These are phyloP conservation scores for Napeogenes inachia DNA, from an alignment of 2,888 invertebrate genomes.

Conservation along the genomic window DNA sequence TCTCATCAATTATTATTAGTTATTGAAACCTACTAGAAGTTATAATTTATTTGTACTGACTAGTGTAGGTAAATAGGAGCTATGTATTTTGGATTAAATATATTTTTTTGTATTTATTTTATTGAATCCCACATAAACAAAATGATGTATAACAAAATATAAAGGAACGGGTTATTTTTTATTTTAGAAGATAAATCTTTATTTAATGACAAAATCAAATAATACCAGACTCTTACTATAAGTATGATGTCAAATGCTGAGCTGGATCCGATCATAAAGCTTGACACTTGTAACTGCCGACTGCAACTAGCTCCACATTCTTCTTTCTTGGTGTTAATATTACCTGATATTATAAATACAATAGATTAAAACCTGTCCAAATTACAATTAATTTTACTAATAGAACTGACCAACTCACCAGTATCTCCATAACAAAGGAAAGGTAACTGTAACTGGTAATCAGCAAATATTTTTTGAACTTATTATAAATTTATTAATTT, in stretches of 20 bases:
- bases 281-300: slow-evolving; percentile 12
- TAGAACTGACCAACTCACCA: slow-evolving; percentile 64
- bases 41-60: slow-evolving; percentile 34
- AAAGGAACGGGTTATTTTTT: slow-evolving; percentile 37
- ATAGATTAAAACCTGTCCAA: slow-evolving; percentile 38
- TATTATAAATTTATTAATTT: slow-evolving; percentile 63
- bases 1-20: neutral
- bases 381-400: slow-evolving; percentile 37
- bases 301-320: slow-evolving; percentile 18
- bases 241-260: slow-evolving; percentile 43
- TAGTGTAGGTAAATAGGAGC: slow-evolving; percentile 42
- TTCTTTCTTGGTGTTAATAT: slow-evolving; percentile 31
- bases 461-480: slow-evolving; percentile 48
- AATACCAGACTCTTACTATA: slow-evolving; percentile 75
- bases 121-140: slow-evolving; percentile 41
- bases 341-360: slow-evolving; percentile 58
- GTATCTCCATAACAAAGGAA: slow-evolving; percentile 34
- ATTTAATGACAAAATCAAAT: slow-evolving; percentile 69
- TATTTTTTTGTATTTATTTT: slow-evolving; percentile 33
- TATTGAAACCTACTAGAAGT: neutral
- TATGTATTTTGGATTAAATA: slow-evolving; percentile 37
- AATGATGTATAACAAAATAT: slow-evolving; percentile 31
- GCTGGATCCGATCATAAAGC: slow-evolving; percentile 10
- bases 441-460: slow-evolving; percentile 45
- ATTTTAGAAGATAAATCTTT: slow-evolving; percentile 42